Evolutionary conservation across 2,888 invertebrate species (phyloP).

Genomic region (Oligia fasciuncula): DNA sequence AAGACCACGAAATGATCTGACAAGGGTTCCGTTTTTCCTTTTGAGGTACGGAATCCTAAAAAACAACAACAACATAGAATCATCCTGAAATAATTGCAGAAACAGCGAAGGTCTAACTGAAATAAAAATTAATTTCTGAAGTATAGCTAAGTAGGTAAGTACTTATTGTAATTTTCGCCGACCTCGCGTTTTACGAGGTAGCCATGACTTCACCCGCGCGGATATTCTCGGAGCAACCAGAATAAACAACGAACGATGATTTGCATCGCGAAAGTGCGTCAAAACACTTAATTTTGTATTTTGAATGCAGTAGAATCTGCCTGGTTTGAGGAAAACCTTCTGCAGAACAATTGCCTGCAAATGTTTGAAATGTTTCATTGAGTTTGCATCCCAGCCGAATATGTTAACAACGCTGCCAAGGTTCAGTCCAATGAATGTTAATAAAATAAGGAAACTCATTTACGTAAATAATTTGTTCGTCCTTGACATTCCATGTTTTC

Average conservation of each 20-base stretch:
- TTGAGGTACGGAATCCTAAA: too few species aligned
- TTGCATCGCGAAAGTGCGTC: conserved; percentile 56
- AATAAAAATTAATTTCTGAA: conserved; percentile 26
- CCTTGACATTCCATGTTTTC: background rate
- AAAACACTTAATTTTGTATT: conserved; percentile 34
- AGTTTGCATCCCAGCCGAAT: background rate
- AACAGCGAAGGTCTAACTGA: background rate
- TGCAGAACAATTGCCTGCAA: conserved; percentile 32
- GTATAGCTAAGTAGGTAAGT: conserved; percentile 38
- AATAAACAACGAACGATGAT: conserved; percentile 68
- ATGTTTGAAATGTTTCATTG: conserved; percentile 10
- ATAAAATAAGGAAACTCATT: conserved; percentile 27
- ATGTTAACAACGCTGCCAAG: conserved; percentile 10
- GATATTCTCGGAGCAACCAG: conserved; percentile 73
- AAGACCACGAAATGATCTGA: too few species aligned
- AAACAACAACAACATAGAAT: background rate
- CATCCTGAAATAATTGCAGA: background rate
- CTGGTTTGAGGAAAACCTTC: conserved; percentile 46
- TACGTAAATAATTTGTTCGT: background rate
- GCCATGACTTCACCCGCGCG: conserved; percentile 71
- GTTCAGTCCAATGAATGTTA: conserved; percentile 40
- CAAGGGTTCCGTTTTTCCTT: too few species aligned
- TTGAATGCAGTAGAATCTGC: conserved; percentile 38
- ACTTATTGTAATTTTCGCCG: conserved; percentile 50
- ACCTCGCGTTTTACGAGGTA: conserved; percentile 66